Evolutionary conservation across 2,888 invertebrate species (phyloP), one percentile per base, ranked within the genome.

Genomic region (Athalia circularis): DNA sequence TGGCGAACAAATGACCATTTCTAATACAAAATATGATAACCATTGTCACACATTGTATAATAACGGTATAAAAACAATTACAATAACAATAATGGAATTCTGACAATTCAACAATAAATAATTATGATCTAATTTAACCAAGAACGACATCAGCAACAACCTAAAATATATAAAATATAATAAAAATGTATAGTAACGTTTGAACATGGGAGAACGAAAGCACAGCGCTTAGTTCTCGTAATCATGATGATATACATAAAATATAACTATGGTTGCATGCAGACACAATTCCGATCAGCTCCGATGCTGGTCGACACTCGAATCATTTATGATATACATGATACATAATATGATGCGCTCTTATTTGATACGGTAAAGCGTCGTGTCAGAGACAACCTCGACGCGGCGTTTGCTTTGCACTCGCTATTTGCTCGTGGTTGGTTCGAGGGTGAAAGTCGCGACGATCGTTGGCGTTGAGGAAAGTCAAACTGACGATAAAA

Each of bases 341-440:
- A 84, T 82, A 81, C 80, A 83, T 81, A 82, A 83, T 83, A 83
- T 54, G 77, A 81, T 83, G 82, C 83, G 29, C 29, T 29, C 29
- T 78, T 78, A 57, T 59, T 72, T 59, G 72, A 59, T 68, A 68
- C n/a, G 4, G 11, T 45, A 59, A 47, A 59, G 15, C 47, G 72
- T 47, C 59, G 8, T 29, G 72, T 59, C 83, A 84, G 85, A 86
- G 86, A 87, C 87, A 85, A 85, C 86, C 86, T 87, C 85, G 85
- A 86, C 84, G 85, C 82, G 84, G 85, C 85, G 86, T 86, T 86
- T 80, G 85, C 86, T 86, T 87, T 85, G 84, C 84, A 86, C 84
- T 83, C 85, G 87, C 86, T 86, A 85, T 84, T 83, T 82, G 64
- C 74, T 78, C 64, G 15, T 62, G 78, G 64, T 74, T 13, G 3